Evolutionary conservation across 2,797 vertebrate species (phyloP).

Genomic region (Gymnoscopelus microlampas): DNA sequence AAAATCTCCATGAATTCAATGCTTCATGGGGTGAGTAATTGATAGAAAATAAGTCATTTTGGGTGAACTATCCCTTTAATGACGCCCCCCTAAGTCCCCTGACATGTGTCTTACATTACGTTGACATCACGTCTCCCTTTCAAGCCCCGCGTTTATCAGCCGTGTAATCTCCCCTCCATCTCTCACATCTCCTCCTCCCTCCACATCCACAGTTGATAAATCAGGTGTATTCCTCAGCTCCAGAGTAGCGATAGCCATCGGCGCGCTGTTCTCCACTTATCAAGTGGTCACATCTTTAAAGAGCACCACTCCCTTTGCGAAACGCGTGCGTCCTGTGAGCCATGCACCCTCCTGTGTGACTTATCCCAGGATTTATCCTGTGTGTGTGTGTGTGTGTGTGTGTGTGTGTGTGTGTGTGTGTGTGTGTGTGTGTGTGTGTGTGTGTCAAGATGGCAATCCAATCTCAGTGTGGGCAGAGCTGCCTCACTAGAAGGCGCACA

Average conservation of each 20-base stretch:
- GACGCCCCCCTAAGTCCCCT: conserved; percentile 32
- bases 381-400: conserved; percentile 13
- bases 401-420: conserved; percentile 10
- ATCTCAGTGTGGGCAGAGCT: conserved; percentile 44
- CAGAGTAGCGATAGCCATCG: conserved; percentile 47
- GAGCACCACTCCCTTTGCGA: conserved; percentile 21
- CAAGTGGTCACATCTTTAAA: conserved; percentile 46
- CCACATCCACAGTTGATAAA: conserved; percentile 33
- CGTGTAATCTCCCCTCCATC: conserved; percentile 41
- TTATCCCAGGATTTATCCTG: conserved; percentile 40
- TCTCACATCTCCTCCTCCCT: conserved; percentile 28
- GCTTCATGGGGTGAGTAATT: no score
- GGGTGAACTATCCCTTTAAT: no score
- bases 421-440: neutral
- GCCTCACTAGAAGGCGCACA: conserved; percentile 28
- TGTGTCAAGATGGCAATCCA: conserved; percentile 34
- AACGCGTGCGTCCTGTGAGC: conserved; percentile 25
- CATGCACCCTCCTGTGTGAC: conserved; percentile 27
- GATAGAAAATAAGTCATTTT: no score
- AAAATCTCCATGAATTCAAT: no score
- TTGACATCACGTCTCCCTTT: neutral
- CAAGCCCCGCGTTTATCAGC: neutral
- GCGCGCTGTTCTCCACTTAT: conserved; percentile 49
- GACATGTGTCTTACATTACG: conserved; percentile 14
- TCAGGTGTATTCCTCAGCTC: conserved; percentile 27